Conservation (phyloP, 2,888 invertebrate genomes). For the Orchesella flavescens region DNA sequence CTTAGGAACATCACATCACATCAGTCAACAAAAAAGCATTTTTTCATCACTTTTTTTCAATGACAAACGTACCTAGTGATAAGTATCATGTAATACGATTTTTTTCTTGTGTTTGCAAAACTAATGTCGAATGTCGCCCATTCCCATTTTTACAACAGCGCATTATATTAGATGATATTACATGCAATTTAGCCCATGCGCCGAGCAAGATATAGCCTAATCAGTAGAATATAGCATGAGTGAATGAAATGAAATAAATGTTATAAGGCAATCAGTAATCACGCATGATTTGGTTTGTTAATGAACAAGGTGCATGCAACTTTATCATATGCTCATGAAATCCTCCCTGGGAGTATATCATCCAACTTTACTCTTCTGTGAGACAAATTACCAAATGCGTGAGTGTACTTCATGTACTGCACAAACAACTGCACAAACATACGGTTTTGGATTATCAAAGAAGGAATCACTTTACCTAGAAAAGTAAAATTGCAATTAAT, state of each 20-base stretch:
- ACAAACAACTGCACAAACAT: no score
- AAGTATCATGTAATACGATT: background rate
- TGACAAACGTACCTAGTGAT: background rate
- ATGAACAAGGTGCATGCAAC: conserved; percentile 21
- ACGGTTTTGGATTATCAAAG: no score
- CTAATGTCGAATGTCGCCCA: no score
- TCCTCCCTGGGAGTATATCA: background rate
- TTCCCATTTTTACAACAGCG: no score
- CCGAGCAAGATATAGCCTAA: background rate
- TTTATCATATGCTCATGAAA: background rate
- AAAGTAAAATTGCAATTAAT: no score
- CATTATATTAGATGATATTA: background rate
- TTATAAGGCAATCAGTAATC: conserved; percentile 31
- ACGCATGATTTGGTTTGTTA: conserved; percentile 39
- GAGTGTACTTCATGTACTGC: no score
- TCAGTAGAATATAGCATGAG: background rate
- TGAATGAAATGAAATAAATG: no score
- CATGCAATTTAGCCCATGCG: background rate
- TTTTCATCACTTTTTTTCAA: conserved; percentile 3
- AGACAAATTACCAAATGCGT: no score
- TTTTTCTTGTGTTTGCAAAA: no score
- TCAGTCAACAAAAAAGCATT: conserved; percentile 5
- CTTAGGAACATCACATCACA: background rate
- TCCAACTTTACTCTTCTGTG: no score
- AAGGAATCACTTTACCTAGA: no score